Percentiles rank a stretch among this genome's conserved stretches.
Conservation (phyloP, 2,113 vertebrate species). For the Chamaea fasciata region DNA sequence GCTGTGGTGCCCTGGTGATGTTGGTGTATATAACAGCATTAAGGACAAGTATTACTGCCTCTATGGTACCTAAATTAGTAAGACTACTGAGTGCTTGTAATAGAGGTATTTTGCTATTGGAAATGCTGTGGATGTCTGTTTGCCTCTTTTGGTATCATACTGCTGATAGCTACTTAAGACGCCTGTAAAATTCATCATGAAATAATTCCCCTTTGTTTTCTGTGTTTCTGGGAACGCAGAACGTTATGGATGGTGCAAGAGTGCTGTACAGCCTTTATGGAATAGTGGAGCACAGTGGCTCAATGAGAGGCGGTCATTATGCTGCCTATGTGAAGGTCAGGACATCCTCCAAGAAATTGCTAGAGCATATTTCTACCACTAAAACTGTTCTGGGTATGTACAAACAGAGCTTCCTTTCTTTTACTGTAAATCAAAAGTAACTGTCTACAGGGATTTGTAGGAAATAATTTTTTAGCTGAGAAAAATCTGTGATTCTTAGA, state of each 20-base stretch:
- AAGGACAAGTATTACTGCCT: neutral
- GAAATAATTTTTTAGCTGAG: neutral
- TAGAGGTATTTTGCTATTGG: neutral
- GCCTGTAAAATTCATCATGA: neutral
- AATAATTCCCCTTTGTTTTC: neutral
- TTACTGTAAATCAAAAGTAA: neutral
- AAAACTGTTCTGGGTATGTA: conserved; percentile 82
- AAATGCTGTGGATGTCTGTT: neutral
- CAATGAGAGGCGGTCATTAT: conserved; percentile 94
- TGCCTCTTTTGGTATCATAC: neutral
- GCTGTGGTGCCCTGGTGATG: neutral
- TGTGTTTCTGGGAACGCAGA: conserved; percentile 69
- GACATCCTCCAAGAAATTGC: conserved; percentile 75
- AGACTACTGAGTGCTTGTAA: neutral
- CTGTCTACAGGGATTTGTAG: neutral
- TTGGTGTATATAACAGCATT: neutral
- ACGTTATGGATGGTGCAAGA: conserved; percentile 76
- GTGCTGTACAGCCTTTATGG: conserved; percentile 94
- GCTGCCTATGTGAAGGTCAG: conserved; percentile 92
- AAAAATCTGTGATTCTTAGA: neutral
- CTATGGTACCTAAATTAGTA: neutral
- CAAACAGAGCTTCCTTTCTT: neutral
- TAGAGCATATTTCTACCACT: conserved; percentile 72
- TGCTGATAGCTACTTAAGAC: neutral
- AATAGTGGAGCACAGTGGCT: conserved; percentile 94